Percentiles rank a stretch among this genome's conserved stretches.
These are phyloP conservation scores for Blastobasis adustella DNA, from an alignment of 2,888 invertebrate species.

Conservation along the genomic window DNA sequence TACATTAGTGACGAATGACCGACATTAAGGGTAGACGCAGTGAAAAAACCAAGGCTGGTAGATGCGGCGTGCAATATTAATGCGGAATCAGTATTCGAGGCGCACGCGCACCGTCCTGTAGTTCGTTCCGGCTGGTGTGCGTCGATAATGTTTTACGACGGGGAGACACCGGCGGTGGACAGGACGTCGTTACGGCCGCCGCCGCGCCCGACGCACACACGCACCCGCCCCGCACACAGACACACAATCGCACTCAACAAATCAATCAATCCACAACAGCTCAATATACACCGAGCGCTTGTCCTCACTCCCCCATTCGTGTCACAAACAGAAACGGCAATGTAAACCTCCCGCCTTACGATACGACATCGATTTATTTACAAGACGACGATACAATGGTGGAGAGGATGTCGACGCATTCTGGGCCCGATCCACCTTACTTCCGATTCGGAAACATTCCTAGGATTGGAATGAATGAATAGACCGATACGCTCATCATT, in stretches of 20 bases:
- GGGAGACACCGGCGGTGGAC: conserved; percentile 57
- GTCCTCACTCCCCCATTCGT: no score
- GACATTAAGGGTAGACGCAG: conserved; percentile 70
- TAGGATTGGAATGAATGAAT: conserved; percentile 50
- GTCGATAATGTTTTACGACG: conserved; percentile 74
- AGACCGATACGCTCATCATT: conserved; percentile 29
- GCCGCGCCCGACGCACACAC: conserved; percentile 69
- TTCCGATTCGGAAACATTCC: conserved; percentile 74
- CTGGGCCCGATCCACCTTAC: conserved; percentile 65
- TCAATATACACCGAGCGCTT: no score
- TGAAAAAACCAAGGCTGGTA: conserved; percentile 64
- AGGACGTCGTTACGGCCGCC: conserved; percentile 72
- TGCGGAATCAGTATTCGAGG: conserved; percentile 70
- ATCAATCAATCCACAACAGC: conserved; percentile 42
- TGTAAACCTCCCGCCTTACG: no score
- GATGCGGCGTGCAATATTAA: conserved; percentile 72
- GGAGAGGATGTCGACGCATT: conserved; percentile 20
- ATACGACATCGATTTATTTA: conserved; percentile 58
- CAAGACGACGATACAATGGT: no score
- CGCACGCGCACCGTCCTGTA: conserved; percentile 70
- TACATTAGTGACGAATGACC: conserved; percentile 69
- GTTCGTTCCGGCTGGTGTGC: conserved; percentile 74
- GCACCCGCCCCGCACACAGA: conserved; percentile 55
- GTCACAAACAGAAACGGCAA: no score
- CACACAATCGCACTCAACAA: conserved; percentile 37